Base-by-base conservation (phyloP, 2,797 vertebrate species). In the Gambelia wislizenii region DNA sequence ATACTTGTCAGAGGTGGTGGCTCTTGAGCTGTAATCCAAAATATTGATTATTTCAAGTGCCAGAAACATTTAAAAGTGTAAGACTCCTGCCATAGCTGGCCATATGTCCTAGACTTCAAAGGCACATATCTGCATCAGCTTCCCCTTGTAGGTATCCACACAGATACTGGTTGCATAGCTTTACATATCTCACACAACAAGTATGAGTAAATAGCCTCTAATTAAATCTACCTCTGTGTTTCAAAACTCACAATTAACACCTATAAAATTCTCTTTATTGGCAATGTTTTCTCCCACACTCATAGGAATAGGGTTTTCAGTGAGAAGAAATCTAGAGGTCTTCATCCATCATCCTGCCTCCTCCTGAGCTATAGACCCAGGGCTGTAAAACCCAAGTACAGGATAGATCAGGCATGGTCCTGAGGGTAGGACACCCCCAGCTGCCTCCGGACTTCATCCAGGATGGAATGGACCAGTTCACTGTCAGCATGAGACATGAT, bases 401-500 rank as follows among this genome's bases (percentile, higher is more conserved):
- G 36, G 20, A 42, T 2, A 12, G 20, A 18, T 7, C 1, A 96
- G 87, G 39, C 1, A 56, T 20, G 18, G 49, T 96, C 95, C 78
- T 94, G 93, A 33, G 87, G n/a, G 30, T 89, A 95, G 9, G 70
- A 87, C 67, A 94, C 69, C 33, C 94, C 94, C 4, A 93, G 79
- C 59, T 85, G 59, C 82, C 85, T 89, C 88, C 78, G 79, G 3
- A 67, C 39, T 47, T 44, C 94, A 18, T 54, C 2, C 47, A 92
- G 84, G 92, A 94, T 90, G 92, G 87, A 89, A 33, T 95, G 95
- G 59, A 96, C 56, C 82, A 95, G 93, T 84, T 96, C 94, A 39
- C 96, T 97, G 61, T 97, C 96, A 0, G 76, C 91, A 91, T 95
- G 91, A 7, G 94, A 92, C 74, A 97, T 90, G 30, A 95, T 27